Conservation (phyloP, 2,888 invertebrate genomes). For the Entomobrya multifasciata region DNA sequence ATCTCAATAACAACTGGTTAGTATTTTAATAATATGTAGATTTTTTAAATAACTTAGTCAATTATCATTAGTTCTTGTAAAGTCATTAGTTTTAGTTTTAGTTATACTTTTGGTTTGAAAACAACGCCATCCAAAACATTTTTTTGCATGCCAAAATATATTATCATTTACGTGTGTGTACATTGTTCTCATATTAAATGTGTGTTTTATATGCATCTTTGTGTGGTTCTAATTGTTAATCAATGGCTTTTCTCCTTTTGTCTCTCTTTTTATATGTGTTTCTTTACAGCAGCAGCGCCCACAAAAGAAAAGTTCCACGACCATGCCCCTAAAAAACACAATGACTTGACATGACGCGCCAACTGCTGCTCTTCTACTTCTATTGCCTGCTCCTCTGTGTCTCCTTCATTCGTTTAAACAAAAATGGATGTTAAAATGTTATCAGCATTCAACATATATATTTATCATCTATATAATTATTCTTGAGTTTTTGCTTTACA, state of each 20-base stretch:
- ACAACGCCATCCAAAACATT: no score
- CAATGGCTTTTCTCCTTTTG: background rate
- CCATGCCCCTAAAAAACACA: conserved; percentile 32
- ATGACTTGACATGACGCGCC: conserved; percentile 48
- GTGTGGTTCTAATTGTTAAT: conserved; percentile 22
- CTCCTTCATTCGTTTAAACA: background rate
- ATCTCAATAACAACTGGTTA: conserved; percentile 48
- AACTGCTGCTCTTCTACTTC: background rate
- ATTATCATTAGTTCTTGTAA: no score
- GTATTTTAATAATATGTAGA: conserved; percentile 2
- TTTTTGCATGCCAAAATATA: no score
- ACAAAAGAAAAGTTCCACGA: conserved; percentile 49
- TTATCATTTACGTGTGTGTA: no score
- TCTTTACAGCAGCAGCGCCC: conserved; percentile 22
- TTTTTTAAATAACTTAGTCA: conserved; percentile 1
- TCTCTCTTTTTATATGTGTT: conserved; percentile 8
- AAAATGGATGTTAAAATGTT: no score
- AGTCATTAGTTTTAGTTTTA: no score
- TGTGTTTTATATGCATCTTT: background rate
- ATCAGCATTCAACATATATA: no score
- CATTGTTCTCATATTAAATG: no score
- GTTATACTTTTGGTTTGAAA: no score
- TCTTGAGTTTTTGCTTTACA: no score
- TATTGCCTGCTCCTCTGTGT: conserved; percentile 16
- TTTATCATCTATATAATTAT: no score